Base-by-base conservation (phyloP, 2,113 vertebrate species). In the Martes martes region DNA sequence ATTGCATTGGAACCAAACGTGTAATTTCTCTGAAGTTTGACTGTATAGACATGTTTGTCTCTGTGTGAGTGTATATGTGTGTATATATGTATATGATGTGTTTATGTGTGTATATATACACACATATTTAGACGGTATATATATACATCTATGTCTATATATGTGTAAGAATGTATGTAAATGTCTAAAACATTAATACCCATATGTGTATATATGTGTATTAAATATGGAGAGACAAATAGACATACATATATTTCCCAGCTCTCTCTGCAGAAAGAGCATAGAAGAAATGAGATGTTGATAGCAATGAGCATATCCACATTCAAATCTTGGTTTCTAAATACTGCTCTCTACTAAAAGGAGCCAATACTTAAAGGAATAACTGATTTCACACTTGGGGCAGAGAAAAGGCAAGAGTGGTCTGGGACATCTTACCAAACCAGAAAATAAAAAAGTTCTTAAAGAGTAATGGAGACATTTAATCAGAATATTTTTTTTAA, bases 391-490 rank as follows among this genome's bases (percentile, higher is more conserved):
- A 92, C 89, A 50, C 36, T 33, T 81, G 67, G 47, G 67, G 26
- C 11, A 61, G 42, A 61, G 16, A 92, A 89, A 71, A n/a, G 61
- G 28, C 7, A 95, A 92, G 36, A 73, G 8, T 91, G 31, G 63
- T 47, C 69, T 82, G 31, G 19, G 33, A 86, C 2, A 87, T 76
- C 67, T 76, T 74, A 71, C 28, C 4, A 47, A 55, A 23, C 23
- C 63, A 96, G 73, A 80, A 94, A 86, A 90, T 80, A 85, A 85
- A n/a, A 47, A 88, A 59, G 39, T 59, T 89, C 26, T 89, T 42
- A 78, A 84, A 84, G 92, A 84, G 92, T 52, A 92, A 91, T 52
- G 78, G 39, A 3, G 8, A n/a, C 2, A 28, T 76, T 83, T 42
- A 67, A 78, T 69, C 50, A 95, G 74, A 85, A 85, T 80, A 89